phyloP scores from a whole-genome alignment of 2,888 invertebrate species.

The Pristionchus japonicus region DNA sequence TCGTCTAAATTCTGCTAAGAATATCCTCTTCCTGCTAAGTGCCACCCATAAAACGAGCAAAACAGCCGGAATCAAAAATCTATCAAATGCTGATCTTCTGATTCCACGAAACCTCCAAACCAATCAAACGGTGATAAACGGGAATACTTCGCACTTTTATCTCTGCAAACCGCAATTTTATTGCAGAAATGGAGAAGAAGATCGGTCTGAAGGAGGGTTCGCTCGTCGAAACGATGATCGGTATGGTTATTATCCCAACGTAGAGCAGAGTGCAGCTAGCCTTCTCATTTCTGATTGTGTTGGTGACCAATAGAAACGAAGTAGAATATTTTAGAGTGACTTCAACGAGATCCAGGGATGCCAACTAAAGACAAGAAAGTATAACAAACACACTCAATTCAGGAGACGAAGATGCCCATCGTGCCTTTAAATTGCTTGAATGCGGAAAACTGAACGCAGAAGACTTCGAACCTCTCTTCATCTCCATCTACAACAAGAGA shows the following conservation, averaged over 20 bases:
- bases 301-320: too few relatives aligned
- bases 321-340: too few relatives aligned
- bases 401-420: constrained; percentile 22
- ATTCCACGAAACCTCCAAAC: too few relatives aligned
- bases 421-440: constrained; percentile 70
- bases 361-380: too few relatives aligned
- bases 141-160: not conserved
- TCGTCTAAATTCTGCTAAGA: not conserved
- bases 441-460: constrained; percentile 74
- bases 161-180: not conserved
- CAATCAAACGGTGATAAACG: too few relatives aligned
- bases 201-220: constrained; percentile 71
- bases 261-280: too few relatives aligned
- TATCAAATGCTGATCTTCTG: too few relatives aligned
- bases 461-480: constrained; percentile 76
- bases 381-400: not conserved
- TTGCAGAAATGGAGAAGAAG: constrained; percentile 72
- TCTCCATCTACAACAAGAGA: constrained; percentile 75
- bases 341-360: too few relatives aligned
- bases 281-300: too few relatives aligned
- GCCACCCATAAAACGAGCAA: not conserved
- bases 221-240: constrained; percentile 72
- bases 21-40: not conserved
- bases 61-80: too few relatives aligned
- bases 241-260: too few relatives aligned